Conservation (phyloP, 2,888 invertebrate species). For the Pseudolycoriella hygida region DNA sequence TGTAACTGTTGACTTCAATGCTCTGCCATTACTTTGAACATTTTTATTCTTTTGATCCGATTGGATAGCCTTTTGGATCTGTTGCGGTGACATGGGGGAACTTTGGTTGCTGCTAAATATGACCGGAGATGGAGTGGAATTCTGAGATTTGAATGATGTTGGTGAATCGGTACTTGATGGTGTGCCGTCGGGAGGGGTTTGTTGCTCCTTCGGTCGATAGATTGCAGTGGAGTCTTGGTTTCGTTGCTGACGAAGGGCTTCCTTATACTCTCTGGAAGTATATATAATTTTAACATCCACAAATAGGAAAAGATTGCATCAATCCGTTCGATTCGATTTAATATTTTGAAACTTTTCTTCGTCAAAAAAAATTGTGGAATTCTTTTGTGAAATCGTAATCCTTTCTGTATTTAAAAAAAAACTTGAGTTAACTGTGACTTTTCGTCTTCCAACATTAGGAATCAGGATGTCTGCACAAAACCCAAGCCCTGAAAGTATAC, state of each 20-base stretch:
- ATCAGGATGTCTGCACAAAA: too few species aligned
- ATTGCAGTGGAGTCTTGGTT: slow-evolving; percentile 53
- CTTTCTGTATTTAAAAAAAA: too few species aligned
- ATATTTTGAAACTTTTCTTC: too few species aligned
- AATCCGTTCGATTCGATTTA: too few species aligned
- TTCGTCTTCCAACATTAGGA: too few species aligned
- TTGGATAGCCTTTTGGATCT: slow-evolving; percentile 8
- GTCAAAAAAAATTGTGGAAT: too few species aligned
- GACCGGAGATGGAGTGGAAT: slow-evolving; percentile 10
- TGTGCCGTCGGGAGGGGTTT: slow-evolving; percentile 13
- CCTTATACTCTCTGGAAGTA: slow-evolving; percentile 61
- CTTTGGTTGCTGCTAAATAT: slow-evolving; percentile 9
- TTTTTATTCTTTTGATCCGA: too few species aligned
- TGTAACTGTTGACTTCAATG: neutral
- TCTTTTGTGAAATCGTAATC: too few species aligned
- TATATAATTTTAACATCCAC: too few species aligned
- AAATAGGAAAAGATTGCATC: too few species aligned
- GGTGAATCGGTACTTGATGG: slow-evolving; percentile 8
- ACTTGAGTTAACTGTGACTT: too few species aligned
- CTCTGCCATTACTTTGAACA: neutral
- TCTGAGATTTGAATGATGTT: slow-evolving; percentile 3
- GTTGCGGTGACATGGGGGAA: slow-evolving; percentile 18
- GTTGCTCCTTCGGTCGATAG: slow-evolving; percentile 35
- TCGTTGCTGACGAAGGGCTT: slow-evolving; percentile 70
- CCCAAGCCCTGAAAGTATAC: too few species aligned